A percentile compares a stretch with the other conserved stretches of the same genome.
Evolutionary conservation across 1,140 invertebrate species (phyloP).

Genomic region (Caenorhabditis tropicalis): DNA sequence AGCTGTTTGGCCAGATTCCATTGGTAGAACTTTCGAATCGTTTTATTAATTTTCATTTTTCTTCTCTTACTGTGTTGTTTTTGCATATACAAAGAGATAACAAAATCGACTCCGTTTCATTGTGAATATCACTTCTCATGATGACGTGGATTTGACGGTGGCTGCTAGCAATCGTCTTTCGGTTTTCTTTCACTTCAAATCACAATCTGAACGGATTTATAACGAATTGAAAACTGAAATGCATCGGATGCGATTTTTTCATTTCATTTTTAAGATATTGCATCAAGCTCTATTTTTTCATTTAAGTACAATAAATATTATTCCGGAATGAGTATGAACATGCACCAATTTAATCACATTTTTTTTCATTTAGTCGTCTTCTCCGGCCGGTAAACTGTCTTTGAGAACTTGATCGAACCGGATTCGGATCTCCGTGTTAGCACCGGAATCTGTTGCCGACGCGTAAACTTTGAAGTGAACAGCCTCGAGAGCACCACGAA

Average conservation of each 20-base stretch:
- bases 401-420: conserved; percentile 94
- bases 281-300: background rate
- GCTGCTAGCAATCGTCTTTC: background rate
- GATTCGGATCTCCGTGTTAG: conserved; percentile 93
- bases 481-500: conserved; percentile 96
- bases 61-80: too few species aligned
- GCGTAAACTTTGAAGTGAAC: conserved; percentile 76
- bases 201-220: background rate
- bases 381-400: conserved; percentile 94
- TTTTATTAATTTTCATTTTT: too few species aligned
- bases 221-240: background rate
- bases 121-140: too few species aligned
- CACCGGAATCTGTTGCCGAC: conserved; percentile 84
- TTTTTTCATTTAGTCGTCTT: conserved; percentile 80
- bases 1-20: too few species aligned
- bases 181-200: background rate
- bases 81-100: too few species aligned
- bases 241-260: too few species aligned
- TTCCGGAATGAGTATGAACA: conserved; percentile 12
- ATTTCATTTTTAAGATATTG: too few species aligned
- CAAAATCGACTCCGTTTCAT: too few species aligned
- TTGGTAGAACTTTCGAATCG: too few species aligned
- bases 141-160: background rate
- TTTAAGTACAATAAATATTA: background rate
- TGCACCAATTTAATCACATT: background rate